A percentile compares a stretch with the other conserved stretches of the same genome.
These are phyloP conservation scores for Caenorhabditis wallacei DNA, from an alignment of 2,888 invertebrate species.

Conservation along the genomic window DNA sequence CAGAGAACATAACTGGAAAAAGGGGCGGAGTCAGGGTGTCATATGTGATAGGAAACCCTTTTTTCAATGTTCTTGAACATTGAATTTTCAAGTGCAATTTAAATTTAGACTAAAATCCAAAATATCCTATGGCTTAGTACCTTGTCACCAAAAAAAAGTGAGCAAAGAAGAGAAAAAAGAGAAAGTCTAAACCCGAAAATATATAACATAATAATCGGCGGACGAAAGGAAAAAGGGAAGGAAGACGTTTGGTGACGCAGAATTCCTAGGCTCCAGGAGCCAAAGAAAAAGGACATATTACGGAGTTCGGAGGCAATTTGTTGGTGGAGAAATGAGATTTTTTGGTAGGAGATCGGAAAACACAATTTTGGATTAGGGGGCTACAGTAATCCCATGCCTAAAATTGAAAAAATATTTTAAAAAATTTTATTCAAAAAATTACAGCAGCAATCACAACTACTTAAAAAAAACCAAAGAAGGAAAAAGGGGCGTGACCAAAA, in stretches of 20 bases:
- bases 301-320: conserved; percentile 6
- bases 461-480: too few species aligned
- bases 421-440: too few species aligned
- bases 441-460: too few species aligned
- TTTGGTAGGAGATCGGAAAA: too few species aligned
- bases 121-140: neutral
- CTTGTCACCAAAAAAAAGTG: neutral
- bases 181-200: conserved; percentile 34
- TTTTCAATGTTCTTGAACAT: neutral
- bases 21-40: too few species aligned
- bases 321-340: neutral
- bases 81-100: neutral
- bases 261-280: conserved; percentile 3
- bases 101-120: too few species aligned
- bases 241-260: conserved; percentile 36
- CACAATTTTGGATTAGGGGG: too few species aligned
- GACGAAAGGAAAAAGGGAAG: conserved; percentile 1
- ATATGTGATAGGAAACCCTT: too few species aligned
- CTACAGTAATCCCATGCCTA: too few species aligned
- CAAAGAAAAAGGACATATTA: neutral
- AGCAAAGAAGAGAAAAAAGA: neutral
- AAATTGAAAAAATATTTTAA: too few species aligned
- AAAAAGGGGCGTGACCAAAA: too few species aligned
- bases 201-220: conserved; percentile 52
- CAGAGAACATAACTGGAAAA: neutral